These are phyloP conservation scores for Macrobrachium nipponense DNA, from an alignment of 1,140 invertebrate genomes.

Conservation along the genomic window DNA sequence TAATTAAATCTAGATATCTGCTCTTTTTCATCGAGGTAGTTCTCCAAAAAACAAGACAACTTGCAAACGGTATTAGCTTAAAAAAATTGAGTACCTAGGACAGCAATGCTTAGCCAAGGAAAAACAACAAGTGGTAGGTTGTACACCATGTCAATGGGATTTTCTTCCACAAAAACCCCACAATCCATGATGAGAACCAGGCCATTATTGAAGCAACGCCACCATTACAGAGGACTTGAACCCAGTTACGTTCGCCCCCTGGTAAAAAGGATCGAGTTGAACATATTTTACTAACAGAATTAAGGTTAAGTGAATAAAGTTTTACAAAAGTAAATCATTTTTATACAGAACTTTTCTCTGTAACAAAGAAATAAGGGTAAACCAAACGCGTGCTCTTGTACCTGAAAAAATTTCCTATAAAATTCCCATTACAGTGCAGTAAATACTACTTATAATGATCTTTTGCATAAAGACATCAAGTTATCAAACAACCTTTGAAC, in stretches of 20 bases:
- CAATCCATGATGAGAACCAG: conserved; percentile 83
- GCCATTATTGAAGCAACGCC: conserved; percentile 85
- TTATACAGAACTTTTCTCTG: too few species aligned
- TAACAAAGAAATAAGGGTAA: too few species aligned
- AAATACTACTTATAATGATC: too few species aligned
- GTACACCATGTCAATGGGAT: conserved; percentile 81
- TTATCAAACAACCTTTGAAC: too few species aligned
- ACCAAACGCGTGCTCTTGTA: too few species aligned
- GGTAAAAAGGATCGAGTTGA: neutral
- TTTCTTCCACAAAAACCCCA: conserved; percentile 81
- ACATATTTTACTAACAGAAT: too few species aligned
- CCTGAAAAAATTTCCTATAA: too few species aligned
- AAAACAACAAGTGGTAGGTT: conserved; percentile 82
- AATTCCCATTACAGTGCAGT: too few species aligned
- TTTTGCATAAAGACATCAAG: too few species aligned
- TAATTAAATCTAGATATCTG: conserved; percentile 1
- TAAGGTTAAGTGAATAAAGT: too few species aligned
- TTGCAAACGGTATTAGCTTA: conserved; percentile 17
- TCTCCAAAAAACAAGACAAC: conserved; percentile 4
- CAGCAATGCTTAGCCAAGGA: conserved; percentile 84
- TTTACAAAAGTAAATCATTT: too few species aligned
- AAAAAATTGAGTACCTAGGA: conserved; percentile 74
- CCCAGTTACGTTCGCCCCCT: conserved; percentile 86
- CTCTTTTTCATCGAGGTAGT: neutral
- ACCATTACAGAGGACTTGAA: conserved; percentile 91